Conservation (phyloP, 1,140 invertebrate species). For the Bombyx mori region ASM3026992v2 NC_085118.1:5941001-5941500, state of each 20-base stretch:
- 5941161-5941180: slow-evolving; percentile 69
- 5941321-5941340: too few species aligned
- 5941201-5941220: slow-evolving; percentile 53
- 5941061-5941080: slow-evolving; percentile 55
- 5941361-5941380: too few species aligned
- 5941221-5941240: slow-evolving; percentile 48
- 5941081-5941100: slow-evolving; percentile 59
- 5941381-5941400: too few species aligned
- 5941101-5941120: slow-evolving; percentile 58
- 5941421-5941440: too few species aligned
- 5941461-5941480: too few species aligned
- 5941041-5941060: slow-evolving; percentile 10
- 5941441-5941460: too few species aligned
- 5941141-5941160: slow-evolving; percentile 68
- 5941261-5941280: too few species aligned
- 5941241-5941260: slow-evolving; percentile 6
- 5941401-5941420: too few species aligned
- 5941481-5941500: too few species aligned
- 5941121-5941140: slow-evolving; percentile 54
- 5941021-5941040: slow-evolving; percentile 3
- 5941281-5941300: too few species aligned
- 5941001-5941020: neutral
- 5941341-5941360: too few species aligned
- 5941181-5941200: slow-evolving; percentile 68
- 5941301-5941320: too few species aligned